Evolutionary conservation across 2,888 invertebrate species (phyloP).

Genomic region (Muschampia plurimacula): DNA sequence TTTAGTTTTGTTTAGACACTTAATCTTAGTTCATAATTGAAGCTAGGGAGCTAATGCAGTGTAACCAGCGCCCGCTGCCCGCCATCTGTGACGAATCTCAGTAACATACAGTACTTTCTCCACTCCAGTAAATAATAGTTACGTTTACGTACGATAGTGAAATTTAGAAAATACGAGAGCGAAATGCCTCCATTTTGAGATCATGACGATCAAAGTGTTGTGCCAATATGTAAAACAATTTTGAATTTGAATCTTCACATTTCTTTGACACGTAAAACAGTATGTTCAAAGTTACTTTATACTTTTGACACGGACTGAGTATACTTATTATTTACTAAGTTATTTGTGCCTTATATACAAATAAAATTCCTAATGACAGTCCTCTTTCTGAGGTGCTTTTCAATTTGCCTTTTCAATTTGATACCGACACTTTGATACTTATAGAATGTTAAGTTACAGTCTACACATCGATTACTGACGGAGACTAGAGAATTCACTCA

Average conservation of each 20-base stretch:
- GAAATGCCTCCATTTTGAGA: conserved; percentile 48
- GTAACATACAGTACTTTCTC: conserved; percentile 61
- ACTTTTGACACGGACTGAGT: no score
- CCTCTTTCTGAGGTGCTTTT: neutral
- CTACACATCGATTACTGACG: conserved; percentile 25
- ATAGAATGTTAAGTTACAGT: conserved; percentile 14
- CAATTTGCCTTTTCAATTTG: neutral
- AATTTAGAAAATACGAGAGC: conserved; percentile 69
- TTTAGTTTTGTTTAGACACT: no score
- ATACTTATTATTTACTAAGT: no score
- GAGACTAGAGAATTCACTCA: conserved; percentile 37
- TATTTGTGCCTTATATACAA: no score
- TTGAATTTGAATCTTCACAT: neutral
- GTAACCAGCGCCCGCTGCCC: conserved; percentile 28
- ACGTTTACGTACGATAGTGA: conserved; percentile 66
- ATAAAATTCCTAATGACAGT: neutral
- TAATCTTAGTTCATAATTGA: conserved; percentile 8
- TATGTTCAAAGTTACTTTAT: no score
- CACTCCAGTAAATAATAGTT: conserved; percentile 64
- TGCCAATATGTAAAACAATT: neutral
- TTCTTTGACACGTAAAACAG: no score
- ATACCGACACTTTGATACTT: neutral
- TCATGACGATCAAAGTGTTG: neutral
- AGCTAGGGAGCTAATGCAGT: conserved; percentile 25
- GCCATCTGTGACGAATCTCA: conserved; percentile 38